Percentiles rank a stretch among this genome's conserved stretches.
Evolutionary conservation across 2,113 vertebrate species (phyloP).

Genomic region (Psilopsiagon aurifrons): DNA sequence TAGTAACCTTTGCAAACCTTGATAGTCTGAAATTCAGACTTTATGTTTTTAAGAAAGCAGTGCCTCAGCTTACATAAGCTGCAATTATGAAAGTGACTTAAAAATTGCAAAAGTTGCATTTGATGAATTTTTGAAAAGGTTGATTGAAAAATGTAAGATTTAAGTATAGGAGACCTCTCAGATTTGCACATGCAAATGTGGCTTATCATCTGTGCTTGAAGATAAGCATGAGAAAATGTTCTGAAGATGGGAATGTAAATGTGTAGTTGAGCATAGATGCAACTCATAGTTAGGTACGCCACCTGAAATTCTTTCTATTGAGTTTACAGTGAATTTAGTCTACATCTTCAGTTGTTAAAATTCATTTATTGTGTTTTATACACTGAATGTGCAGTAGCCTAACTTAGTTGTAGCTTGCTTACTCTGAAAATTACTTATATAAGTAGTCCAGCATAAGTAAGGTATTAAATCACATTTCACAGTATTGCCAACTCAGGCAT

Average conservation of each 20-base stretch:
- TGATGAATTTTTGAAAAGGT: not conserved
- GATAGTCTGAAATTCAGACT: not conserved
- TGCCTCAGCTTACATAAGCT: not conserved
- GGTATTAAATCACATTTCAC: not conserved
- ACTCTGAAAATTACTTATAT: not conserved
- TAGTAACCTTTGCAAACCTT: not conserved
- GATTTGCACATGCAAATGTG: not conserved
- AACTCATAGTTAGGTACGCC: not conserved
- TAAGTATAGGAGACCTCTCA: not conserved
- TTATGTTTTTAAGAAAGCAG: not conserved
- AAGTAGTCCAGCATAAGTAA: not conserved
- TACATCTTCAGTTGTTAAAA: not conserved
- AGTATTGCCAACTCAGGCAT: not conserved
- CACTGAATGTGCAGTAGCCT: not conserved
- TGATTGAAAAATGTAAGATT: not conserved
- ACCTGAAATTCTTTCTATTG: not conserved
- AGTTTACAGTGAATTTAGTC: not conserved
- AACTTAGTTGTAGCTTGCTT: not conserved
- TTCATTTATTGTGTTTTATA: not conserved
- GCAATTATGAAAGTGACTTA: not conserved
- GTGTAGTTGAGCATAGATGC: not conserved
- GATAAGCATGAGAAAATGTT: not conserved
- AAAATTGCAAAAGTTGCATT: not conserved
- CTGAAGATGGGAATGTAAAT: not conserved
- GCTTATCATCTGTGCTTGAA: not conserved